Conservation (phyloP, 2,113 vertebrate species). For the Leiothrix lutea region DNA sequence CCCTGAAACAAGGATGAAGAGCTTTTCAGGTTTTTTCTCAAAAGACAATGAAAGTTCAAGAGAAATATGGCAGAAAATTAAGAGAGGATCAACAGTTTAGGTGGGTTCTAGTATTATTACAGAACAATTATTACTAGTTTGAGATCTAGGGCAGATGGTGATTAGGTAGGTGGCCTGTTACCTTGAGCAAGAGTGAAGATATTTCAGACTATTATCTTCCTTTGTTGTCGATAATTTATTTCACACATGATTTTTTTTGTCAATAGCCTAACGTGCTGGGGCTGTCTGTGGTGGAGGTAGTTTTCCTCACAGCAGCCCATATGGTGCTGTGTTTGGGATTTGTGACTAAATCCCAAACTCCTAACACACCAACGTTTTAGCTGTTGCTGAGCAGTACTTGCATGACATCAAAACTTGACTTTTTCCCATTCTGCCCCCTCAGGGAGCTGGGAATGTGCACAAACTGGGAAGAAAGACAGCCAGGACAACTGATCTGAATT, state of each 20-base stretch:
- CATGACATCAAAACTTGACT: neutral
- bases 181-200: neutral
- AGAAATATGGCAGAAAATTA: neutral
- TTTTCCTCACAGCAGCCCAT: neutral
- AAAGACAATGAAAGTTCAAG: neutral
- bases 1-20: neutral
- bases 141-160: neutral
- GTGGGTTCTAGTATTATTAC: neutral
- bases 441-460: rapidly evolving
- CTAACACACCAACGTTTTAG: neutral
- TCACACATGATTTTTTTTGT: neutral
- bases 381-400: neutral
- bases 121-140: neutral
- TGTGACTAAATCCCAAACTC: neutral
- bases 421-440: neutral
- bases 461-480: neutral
- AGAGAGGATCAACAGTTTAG: neutral
- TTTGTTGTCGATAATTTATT: neutral
- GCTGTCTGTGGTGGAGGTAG: neutral
- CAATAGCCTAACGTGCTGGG: too few species aligned
- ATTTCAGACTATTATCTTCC: neutral
- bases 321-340: neutral
- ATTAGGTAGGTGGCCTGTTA: neutral
- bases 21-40: neutral
- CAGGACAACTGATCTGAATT: neutral